Conservation (phyloP, 2,113 vertebrate species). For the Sturnira hondurensis region DNA sequence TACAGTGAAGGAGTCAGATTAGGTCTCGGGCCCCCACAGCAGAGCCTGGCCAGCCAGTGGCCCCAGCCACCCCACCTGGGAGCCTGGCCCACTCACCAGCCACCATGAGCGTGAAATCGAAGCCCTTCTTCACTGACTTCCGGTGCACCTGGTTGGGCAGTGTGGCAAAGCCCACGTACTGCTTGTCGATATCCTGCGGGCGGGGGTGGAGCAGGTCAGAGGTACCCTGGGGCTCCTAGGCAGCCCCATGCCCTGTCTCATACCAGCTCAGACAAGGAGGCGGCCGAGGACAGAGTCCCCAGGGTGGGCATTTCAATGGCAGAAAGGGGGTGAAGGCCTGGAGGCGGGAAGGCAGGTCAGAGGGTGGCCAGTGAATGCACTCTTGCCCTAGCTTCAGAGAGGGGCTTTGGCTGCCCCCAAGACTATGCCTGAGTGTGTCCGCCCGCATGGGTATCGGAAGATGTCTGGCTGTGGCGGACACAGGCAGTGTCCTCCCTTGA, state of each 20-base stretch:
- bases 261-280: background rate
- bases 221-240: background rate
- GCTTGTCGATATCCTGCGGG: constrained; percentile 90
- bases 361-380: background rate
- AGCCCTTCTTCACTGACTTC: constrained; percentile 99
- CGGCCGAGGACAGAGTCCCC: background rate
- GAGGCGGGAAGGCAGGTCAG: background rate
- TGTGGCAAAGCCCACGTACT: constrained; percentile 98
- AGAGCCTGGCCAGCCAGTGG: background rate
- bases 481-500: background rate
- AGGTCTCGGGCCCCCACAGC: background rate
- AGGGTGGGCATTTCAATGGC: background rate
- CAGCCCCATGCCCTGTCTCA: background rate
- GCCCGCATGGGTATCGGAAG: too few species aligned
- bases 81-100: constrained; percentile 85
- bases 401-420: background rate
- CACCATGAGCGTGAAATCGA: constrained; percentile 99
- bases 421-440: background rate
- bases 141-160: constrained; percentile 98
- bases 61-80: background rate
- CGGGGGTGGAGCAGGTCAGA: constrained; percentile 51
- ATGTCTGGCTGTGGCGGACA: background rate
- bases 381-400: background rate
- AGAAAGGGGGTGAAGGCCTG: background rate
- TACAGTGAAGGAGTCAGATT: background rate